Base-by-base conservation (phyloP, 2,888 invertebrate species). In the Drosophila crucigera region DNA sequence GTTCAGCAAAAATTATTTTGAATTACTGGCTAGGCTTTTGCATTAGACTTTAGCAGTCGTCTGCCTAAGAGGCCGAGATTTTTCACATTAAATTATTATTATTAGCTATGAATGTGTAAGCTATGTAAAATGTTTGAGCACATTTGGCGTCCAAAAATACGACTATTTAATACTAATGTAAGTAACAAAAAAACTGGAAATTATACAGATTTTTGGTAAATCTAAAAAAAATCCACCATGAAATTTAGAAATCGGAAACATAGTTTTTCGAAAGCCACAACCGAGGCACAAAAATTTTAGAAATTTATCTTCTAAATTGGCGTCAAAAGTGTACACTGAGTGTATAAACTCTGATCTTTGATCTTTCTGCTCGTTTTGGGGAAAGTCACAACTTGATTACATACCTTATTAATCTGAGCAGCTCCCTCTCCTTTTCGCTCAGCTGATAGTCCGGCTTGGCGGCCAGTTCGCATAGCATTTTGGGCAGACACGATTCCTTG, bases 381-480 rank as follows among this genome's bases (percentile, higher is more conserved):
- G 30, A 25, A 49, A 50, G 33, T 64, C 31, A 43, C 63, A 43
- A 43, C 70, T 41, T 37, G 31, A 11, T 60, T 81, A 63, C 82
- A 89, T 83, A 93, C 93, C 92, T 92, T 61, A 94, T 93, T 69
- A 94, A 86, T 64, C 92, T 78, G 3, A 94, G 84, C 28, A 94
- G 80, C 67, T 93, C 93, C 60, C 91, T 91, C 76, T 94, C 93
- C 76, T 93, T 93, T 68, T 94, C 93, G 10, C 90, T 92, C 6
- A 93, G 80, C 56, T 88, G 81, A 74, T 93, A 92, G 25, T 92
- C 92, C 19, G 92, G 92, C 56, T 93, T 93, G 5, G 93, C 91
- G 4, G 93, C 93, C 90, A 94, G 91, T 81, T 94, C 94, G 68
- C 93, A 94, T 0, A 94, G 82, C 92, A 94, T 92, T 83, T 94